Evolutionary conservation across 1,140 invertebrate species (phyloP), one percentile per base, ranked within the genome.

Genomic region (Lepidurus couesii): DNA sequence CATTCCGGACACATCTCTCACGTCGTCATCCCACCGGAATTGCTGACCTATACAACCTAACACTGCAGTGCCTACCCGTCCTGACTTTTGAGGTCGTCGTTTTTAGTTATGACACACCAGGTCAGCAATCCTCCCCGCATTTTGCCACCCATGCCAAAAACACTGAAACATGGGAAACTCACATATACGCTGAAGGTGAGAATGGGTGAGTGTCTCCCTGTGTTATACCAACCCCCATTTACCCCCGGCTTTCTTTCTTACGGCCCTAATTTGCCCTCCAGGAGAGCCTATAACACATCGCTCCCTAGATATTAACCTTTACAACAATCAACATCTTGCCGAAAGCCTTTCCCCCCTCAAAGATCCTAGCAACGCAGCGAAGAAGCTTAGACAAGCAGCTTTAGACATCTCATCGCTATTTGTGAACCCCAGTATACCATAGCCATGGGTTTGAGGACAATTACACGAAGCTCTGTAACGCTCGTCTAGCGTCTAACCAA

Each of bases 1-100:
- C 53, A 65, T 65, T 65, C 53, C n/a, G 21, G 53, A 65, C 53
- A 65, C 53, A 65, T 65, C 53, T 65, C 53, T 65, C 53, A 65
- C 53, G 53, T 65, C 53, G 53, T 65, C 53, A 65, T 65, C 53
- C 53, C 53, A 65, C 53, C 53, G 13, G 53, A 65, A 65, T 65
- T 65, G 53, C 53, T 65, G 53, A 65, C 53, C 53, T 65, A 65
- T 65, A 65, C 53, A 65, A 21, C 53, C 53, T 9, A 65, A 21
- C 53, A 7, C 53, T 65, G 53, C 16, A 5, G 53, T 65, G 8
- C 53, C 53, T 21, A 65, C 16, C 53, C 16, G 21, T 21, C 53
- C 53, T 13, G 53, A 65, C 53, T 65, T 34, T 21, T 21, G 53
- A 65, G n/a, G 53, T 65, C 53, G 53, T 65, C 53, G 53, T 65